A percentile compares a stretch with the other conserved stretches of the same genome.
Evolutionary conservation across 1,140 invertebrate species (phyloP).

Genomic region (Araneus ventricosus): DNA sequence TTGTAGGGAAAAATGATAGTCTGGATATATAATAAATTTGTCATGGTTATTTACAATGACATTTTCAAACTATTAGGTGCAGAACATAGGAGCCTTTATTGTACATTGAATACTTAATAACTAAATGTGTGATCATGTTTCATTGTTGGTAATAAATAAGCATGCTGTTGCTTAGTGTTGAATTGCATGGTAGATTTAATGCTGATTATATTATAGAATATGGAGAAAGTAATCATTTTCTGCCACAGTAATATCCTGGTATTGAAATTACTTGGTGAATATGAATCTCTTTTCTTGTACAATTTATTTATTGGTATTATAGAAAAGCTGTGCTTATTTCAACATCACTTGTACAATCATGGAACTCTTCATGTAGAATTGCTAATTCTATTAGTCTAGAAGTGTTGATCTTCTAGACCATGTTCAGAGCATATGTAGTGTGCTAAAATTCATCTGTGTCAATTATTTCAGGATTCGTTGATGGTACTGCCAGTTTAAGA

Average conservation of each 20-base stretch:
- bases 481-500: not conserved
- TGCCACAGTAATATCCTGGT: conserved; percentile 38
- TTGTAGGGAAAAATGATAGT: conserved; percentile 12
- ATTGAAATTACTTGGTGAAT: conserved; percentile 51
- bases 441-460: not conserved
- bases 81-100: conserved; percentile 59
- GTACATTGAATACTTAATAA: conserved; percentile 55
- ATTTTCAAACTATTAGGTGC: conserved; percentile 58
- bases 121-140: conserved; percentile 52
- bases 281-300: not conserved
- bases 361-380: conserved; percentile 30
- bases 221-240: conserved; percentile 26
- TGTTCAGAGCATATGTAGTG: conserved; percentile 4
- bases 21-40: conserved; percentile 23
- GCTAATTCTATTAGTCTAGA: conserved; percentile 26
- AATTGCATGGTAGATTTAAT: conserved; percentile 70
- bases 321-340: conserved; percentile 31
- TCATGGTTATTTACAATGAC: conserved; percentile 14
- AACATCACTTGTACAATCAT: conserved; percentile 59
- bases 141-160: conserved; percentile 56
- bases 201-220: conserved; percentile 41
- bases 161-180: conserved; percentile 50
- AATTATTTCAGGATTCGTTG: too few relatives aligned
- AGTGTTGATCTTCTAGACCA: not conserved
- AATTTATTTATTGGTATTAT: conserved; percentile 5